phyloP scores from a whole-genome alignment of 2,113 vertebrate species.

The Actenoides lindsayi region DNA sequence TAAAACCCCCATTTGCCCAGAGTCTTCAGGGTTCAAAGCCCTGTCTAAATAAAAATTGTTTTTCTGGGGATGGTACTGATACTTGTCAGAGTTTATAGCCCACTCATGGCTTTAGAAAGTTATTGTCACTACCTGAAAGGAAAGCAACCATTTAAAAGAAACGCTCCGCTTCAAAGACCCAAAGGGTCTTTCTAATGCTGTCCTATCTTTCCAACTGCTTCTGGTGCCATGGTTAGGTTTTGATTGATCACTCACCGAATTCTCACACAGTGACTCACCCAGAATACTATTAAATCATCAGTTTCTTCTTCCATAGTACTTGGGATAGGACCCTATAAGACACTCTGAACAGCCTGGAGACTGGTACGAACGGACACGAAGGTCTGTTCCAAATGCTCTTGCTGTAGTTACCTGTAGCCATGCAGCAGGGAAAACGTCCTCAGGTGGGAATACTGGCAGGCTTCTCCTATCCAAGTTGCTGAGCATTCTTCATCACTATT shows the following conservation, averaged over 20 bases:
- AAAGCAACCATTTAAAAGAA: slow-evolving; percentile 34
- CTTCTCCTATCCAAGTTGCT: background rate
- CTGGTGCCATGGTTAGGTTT: background rate
- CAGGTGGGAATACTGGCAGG: background rate
- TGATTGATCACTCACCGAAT: slow-evolving; percentile 30
- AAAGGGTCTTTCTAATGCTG: background rate
- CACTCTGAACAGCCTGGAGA: background rate
- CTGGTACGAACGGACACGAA: background rate
- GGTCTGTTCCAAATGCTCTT: background rate
- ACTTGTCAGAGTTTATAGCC: background rate
- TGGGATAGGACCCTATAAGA: background rate
- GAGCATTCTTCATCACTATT: background rate
- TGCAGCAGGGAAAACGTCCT: background rate
- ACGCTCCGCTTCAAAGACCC: background rate
- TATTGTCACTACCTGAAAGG: slow-evolving; percentile 7
- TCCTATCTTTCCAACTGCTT: slow-evolving; percentile 8
- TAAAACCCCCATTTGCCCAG: background rate
- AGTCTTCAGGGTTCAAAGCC: background rate
- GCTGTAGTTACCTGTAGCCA: background rate
- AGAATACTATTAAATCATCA: slow-evolving; percentile 9
- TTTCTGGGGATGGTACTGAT: background rate
- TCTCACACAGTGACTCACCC: slow-evolving; percentile 1
- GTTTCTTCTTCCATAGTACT: background rate
- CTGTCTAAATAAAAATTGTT: background rate
- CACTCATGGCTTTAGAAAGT: background rate